Conservation (phyloP, 2,113 vertebrate species). For the Otolemur garnettii region DNA sequence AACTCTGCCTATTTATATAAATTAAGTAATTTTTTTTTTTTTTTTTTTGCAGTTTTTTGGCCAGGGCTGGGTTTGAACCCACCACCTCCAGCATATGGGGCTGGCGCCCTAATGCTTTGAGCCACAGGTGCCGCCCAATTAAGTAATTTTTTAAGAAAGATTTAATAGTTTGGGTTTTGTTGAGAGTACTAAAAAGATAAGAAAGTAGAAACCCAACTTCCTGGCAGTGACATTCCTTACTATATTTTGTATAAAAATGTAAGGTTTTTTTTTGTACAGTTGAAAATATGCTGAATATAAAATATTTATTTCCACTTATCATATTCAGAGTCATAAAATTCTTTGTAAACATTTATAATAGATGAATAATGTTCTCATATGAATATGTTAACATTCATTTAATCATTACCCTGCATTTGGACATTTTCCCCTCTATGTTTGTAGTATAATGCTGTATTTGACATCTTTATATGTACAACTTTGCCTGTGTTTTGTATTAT, state of each 20-base stretch:
- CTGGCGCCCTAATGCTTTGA: too few relatives aligned
- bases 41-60: neutral
- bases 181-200: slow-evolving; percentile 3
- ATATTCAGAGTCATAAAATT: slow-evolving; percentile 36
- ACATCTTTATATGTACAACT: slow-evolving; percentile 42
- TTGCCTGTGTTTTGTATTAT: slow-evolving; percentile 39
- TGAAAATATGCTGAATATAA: slow-evolving; percentile 43
- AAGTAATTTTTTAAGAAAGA: slow-evolving; percentile 39
- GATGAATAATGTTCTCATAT: slow-evolving; percentile 49
- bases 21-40: slow-evolving; percentile 40
- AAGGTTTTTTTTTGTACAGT: slow-evolving; percentile 8
- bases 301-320: slow-evolving; percentile 61
- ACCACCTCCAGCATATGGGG: too few relatives aligned
- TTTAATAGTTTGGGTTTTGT: slow-evolving; percentile 57
- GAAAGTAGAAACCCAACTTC: slow-evolving; percentile 45
- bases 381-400: slow-evolving; percentile 43
- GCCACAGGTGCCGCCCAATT: neutral
- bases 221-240: slow-evolving; percentile 21
- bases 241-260: slow-evolving; percentile 19
- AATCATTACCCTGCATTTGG: neutral
- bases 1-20: slow-evolving; percentile 52
- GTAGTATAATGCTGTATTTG: slow-evolving; percentile 43
- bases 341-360: slow-evolving; percentile 43
- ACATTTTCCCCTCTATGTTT: neutral
- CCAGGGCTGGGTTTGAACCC: too few relatives aligned